These are phyloP conservation scores for Aleiodes sp. DNA, from an alignment of 1,140 invertebrate species.

Conservation along the genomic window DNA sequence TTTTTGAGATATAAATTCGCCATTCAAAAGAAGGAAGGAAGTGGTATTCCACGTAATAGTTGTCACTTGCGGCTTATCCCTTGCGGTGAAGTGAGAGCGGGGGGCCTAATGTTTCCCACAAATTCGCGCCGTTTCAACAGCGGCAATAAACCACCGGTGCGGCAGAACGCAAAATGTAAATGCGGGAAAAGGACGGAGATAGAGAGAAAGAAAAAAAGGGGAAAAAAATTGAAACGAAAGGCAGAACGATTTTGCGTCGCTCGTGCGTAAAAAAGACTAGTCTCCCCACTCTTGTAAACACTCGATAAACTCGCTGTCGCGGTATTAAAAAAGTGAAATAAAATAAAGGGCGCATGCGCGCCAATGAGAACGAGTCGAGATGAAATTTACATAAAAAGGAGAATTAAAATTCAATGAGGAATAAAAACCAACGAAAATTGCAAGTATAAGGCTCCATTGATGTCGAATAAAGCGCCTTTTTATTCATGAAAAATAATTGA, in stretches of 20 bases:
- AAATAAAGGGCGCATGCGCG: constrained; percentile 21
- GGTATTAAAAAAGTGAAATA: too few species aligned
- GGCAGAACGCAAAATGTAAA: constrained; percentile 30
- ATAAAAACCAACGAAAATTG: too few species aligned
- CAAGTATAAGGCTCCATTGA: neutral
- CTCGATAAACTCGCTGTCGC: constrained; percentile 46
- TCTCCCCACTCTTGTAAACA: neutral
- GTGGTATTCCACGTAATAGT: constrained; percentile 10
- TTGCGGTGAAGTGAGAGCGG: too few species aligned
- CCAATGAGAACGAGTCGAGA: constrained; percentile 21
- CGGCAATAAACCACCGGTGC: neutral
- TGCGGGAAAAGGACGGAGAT: constrained; percentile 18
- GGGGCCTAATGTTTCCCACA: neutral
- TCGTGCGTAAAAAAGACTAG: constrained; percentile 38
- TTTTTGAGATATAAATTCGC: neutral
- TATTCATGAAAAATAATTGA: constrained; percentile 15
- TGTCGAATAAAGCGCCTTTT: constrained; percentile 21
- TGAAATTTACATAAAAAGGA: constrained; percentile 3
- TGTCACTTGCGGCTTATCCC: neutral
- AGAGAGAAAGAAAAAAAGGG: neutral
- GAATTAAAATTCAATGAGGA: constrained; percentile 27
- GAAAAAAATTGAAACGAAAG: neutral
- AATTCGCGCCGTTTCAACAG: neutral
- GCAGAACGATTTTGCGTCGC: constrained; percentile 24
- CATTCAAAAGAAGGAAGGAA: neutral